Base-by-base conservation (phyloP, 2,797 vertebrate species). In the Sitta carolinensis region DNA sequence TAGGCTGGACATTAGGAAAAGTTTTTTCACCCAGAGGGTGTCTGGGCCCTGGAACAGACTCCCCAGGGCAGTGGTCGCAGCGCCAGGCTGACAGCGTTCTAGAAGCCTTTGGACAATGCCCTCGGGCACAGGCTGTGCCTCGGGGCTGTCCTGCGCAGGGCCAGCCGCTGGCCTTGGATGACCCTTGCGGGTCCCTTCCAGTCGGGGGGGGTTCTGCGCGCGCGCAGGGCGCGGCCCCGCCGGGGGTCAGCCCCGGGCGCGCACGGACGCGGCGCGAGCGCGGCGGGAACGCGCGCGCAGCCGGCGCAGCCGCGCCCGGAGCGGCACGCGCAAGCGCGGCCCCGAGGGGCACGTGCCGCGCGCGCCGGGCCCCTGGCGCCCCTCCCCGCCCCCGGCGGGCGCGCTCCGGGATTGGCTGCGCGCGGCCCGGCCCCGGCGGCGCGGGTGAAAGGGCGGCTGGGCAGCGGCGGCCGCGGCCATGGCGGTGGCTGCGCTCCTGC, bases 371-470 rank as follows among this genome's bases (percentile, higher is more conserved):
- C 13, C 43, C 27, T 20, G 62, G 52, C 40, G 38, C 50, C 43
- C 45, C 54, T n/a, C 50, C 57, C 69, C 70, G 55, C 55, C 55
- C 42, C 36, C 26, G 22, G 48, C 36, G 59, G 61, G 66, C 5
- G 43, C 52, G 29, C 16, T 13, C 38, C 68, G 51, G 38, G 91
- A 93, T 87, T 90, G 92, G 87, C 62, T 83, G 82, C 40, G 40
- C 45, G 64, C 76, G 66, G 84, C 75, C 63, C 55, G 43, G 61
- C 81, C 80, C 74, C 26, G 26, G 32, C 59, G 59, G 64, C 43
- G 26, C 38, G 66, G 85, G 89, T 68, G 81, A 91, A 83, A 81
- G 75, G 70, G 59, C 59, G 84, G 84, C 45, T 26, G 51, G 61
- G 42, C 38, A 3, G 58, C 45, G 17, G 45, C 10, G 27, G 59